Evolutionary conservation across 2,797 vertebrate genomes (phyloP).

Genomic region (Dendrocincla fuliginosa): DNA sequence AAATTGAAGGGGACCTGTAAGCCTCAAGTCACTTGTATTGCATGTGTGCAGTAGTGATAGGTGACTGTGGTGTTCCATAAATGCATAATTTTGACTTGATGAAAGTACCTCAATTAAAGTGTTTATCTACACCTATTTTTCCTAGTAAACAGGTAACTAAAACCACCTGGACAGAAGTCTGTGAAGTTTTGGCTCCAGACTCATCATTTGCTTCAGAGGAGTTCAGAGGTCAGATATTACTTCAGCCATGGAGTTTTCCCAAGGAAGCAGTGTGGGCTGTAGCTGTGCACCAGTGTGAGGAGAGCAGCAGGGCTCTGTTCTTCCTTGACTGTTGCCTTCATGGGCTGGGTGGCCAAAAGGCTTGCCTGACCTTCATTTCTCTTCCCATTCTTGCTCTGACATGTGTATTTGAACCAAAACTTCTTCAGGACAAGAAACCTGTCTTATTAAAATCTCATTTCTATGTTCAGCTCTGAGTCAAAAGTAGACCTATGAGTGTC

Average conservation of each 20-base stretch:
- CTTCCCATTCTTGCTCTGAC: not conserved
- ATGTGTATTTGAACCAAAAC: not conserved
- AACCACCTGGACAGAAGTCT: not conserved
- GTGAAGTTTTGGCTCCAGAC: not conserved
- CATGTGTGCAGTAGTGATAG: not conserved
- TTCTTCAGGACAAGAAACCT: not conserved
- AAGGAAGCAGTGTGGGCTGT: not conserved
- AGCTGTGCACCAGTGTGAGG: not conserved
- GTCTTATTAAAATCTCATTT: fast-evolving
- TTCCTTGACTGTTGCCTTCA: fast-evolving
- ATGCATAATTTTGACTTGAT: not conserved
- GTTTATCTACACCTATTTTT: not conserved
- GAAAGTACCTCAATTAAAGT: not conserved
- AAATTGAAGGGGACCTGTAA: not conserved
- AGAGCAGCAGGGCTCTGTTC: not conserved
- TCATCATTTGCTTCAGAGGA: not conserved
- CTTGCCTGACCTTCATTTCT: not conserved
- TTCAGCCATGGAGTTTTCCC: not conserved
- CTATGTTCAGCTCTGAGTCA: not conserved
- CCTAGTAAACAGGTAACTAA: not conserved
- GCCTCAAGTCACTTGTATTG: not conserved
- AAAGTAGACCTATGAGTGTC: not conserved
- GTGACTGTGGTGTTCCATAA: not conserved
- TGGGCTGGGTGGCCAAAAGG: not conserved
- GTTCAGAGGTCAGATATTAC: not conserved